Evolutionary conservation across 2,113 vertebrate genomes (phyloP), one percentile per base, ranked within the genome.

Genomic region (Centropristis striata): DNA sequence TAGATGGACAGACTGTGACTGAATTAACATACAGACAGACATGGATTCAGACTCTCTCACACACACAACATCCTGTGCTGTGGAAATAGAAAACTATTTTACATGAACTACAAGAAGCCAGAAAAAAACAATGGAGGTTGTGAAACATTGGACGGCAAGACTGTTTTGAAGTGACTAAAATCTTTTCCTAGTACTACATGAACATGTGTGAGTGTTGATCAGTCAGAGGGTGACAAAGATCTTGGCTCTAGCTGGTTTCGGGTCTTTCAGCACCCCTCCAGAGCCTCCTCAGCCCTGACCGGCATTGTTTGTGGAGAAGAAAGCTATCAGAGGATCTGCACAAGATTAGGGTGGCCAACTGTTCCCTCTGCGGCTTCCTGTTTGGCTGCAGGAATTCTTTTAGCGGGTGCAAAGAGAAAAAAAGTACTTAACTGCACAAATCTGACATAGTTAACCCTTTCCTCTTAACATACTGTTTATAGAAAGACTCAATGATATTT

Each of bases 341-440:
- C 90, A 91, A 86, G 94, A 96, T 97, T 96, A 97, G 93, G 89
- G 88, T 93, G 94, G 93, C 93, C 94, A 95, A 96, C 92, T 94
- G 90, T 94, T 96, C 94, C 94, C 88, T 95, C 90, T 94, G 92
- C 44, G 69, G 94, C 95, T 97, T 97, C 96, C 96, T 97, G 96
- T 96, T 97, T 96, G 96, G 95, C 92, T 92, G 91, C 90, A 93
- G 94, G 85, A 96, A 96, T 96, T 96, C 94, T 97, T 96, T 94
- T 73, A 84, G 93, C 81, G 91, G 89, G 93, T 88, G 94, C 80
- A 94, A 83, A 79, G 57, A 64, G 58, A 69, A 71, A 54, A 78
- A 57, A 94, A 94, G 94, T 88, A 93, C 93, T 91, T 92, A 84
- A 92, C 92, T 92, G 93, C 92, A 89, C 91, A 93, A 94, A 92